A percentile compares a stretch with the other conserved stretches of the same genome.
phyloP scores from a whole-genome alignment of 2,888 invertebrate species.

The Apantesis nais region DNA sequence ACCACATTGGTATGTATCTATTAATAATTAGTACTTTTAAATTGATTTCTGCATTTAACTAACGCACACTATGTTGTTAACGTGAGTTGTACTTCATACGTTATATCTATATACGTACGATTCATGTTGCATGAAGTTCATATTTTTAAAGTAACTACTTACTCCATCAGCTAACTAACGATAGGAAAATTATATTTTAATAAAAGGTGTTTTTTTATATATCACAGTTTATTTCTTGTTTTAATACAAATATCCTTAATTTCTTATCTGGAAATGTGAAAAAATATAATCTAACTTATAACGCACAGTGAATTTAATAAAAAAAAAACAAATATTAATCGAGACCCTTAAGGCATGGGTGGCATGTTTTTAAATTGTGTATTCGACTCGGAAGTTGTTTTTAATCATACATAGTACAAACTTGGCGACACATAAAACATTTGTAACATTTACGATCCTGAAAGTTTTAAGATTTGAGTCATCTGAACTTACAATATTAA shows the following conservation, averaged over 20 bases:
- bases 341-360: neutral
- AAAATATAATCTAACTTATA: conserved; percentile 18
- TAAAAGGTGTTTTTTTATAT: conserved; percentile 1
- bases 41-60: too few relatives aligned
- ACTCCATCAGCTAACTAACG: neutral
- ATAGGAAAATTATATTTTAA: neutral
- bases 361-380: too few relatives aligned
- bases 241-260: conserved; percentile 9
- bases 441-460: neutral
- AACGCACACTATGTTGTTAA: too few relatives aligned
- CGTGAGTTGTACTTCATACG: too few relatives aligned
- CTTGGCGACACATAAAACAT: neutral
- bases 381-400: too few relatives aligned
- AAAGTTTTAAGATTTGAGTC: neutral
- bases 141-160: neutral
- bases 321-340: neutral
- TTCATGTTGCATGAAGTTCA: neutral
- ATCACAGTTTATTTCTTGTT: conserved; percentile 22
- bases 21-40: too few relatives aligned
- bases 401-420: neutral
- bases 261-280: conserved; percentile 9
- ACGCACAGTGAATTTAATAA: neutral
- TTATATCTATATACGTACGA: too few relatives aligned
- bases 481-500: neutral
- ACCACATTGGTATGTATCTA: too few relatives aligned